phyloP scores from a whole-genome alignment of 2,113 vertebrate genomes.

The Penelope pileata region DNA sequence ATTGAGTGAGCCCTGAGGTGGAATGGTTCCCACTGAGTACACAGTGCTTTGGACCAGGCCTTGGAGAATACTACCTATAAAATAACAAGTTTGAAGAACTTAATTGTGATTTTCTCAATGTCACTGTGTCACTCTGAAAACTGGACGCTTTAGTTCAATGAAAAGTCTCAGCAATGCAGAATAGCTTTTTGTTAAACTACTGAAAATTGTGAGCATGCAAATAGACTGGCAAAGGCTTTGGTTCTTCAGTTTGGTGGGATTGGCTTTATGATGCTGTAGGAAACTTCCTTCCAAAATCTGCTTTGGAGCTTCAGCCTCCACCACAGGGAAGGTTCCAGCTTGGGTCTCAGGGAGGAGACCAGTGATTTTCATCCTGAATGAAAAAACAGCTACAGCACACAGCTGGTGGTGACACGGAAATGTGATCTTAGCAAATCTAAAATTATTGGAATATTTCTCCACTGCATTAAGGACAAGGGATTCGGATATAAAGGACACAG shows the following conservation, averaged over 20 bases:
- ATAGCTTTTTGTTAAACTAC: background rate
- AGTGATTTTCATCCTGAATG: background rate
- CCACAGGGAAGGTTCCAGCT: background rate
- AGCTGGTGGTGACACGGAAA: background rate
- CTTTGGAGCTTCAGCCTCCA: background rate
- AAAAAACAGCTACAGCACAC: background rate
- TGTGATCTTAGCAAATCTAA: background rate
- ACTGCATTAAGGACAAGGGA: background rate
- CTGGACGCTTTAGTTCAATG: background rate
- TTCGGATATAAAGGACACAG: background rate
- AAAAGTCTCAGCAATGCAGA: background rate
- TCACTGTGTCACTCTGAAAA: background rate
- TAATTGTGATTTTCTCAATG: background rate
- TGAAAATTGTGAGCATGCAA: background rate
- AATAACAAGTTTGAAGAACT: background rate
- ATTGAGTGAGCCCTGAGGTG: background rate
- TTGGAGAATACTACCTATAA: background rate
- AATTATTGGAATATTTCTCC: background rate
- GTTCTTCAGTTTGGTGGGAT: background rate
- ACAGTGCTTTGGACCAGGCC: background rate
- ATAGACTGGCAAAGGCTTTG: background rate
- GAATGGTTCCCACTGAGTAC: background rate
- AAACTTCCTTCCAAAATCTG: background rate
- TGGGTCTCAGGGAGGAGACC: background rate
- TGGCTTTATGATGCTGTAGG: background rate